Evolutionary conservation across 1,140 invertebrate genomes (phyloP).

Genomic region (Scaptomyza hsui): DNA sequence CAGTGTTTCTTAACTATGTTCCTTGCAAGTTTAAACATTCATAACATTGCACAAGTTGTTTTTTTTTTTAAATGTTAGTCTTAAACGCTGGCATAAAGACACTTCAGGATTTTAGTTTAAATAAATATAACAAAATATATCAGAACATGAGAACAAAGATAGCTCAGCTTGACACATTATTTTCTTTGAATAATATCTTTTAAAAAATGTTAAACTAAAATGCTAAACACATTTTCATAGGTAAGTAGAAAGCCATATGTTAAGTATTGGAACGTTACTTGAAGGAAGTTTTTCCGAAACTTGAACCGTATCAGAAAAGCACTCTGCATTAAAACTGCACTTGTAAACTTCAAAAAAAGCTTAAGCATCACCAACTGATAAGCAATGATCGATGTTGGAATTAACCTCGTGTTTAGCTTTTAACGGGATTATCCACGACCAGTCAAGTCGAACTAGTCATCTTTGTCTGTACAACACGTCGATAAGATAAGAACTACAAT

Average conservation of each 20-base stretch:
- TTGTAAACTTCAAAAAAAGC: no score
- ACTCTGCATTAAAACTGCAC: no score
- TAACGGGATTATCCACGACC: background rate
- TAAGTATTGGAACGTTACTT: background rate
- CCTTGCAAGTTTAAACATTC: background rate
- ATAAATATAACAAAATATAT: background rate
- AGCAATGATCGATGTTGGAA: no score
- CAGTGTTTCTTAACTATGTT: no score
- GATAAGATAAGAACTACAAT: background rate
- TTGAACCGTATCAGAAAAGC: no score
- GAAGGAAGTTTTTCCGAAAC: background rate
- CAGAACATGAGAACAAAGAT: background rate
- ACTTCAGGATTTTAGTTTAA: no score
- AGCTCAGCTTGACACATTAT: background rate
- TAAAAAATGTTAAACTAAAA: background rate
- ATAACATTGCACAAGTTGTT: no score
- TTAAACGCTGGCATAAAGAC: no score
- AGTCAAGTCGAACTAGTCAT: background rate
- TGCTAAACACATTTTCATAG: background rate
- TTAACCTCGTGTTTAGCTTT: background rate
- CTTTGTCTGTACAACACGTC: background rate
- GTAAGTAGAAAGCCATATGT: background rate
- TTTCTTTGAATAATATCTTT: background rate
- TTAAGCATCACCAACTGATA: no score
- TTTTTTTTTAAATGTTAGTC: background rate